phyloP scores from a whole-genome alignment of 2,113 vertebrate species.

The Neotoma lepida region DNA sequence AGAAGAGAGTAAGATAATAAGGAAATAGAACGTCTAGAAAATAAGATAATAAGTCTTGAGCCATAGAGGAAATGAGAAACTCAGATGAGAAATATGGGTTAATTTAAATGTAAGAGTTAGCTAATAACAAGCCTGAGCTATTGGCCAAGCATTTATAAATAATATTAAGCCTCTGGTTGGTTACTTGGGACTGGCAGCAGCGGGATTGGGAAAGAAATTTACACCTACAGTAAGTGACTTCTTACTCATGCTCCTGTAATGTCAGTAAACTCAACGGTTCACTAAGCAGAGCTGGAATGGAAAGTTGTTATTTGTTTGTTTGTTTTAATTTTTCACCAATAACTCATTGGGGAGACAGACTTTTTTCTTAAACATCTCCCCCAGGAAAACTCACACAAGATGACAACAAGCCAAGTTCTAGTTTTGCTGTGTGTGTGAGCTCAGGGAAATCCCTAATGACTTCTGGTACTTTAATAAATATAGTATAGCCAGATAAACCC shows the following conservation, averaged over 20 bases:
- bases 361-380: not conserved
- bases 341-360: not conserved
- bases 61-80: too few relatives aligned
- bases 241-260: not conserved
- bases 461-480: not conserved
- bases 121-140: too few relatives aligned
- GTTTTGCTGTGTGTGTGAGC: not conserved
- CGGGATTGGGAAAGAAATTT: too few relatives aligned
- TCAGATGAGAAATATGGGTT: too few relatives aligned
- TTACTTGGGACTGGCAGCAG: too few relatives aligned
- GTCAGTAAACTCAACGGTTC: not conserved
- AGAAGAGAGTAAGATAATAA: too few relatives aligned
- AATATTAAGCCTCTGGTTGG: too few relatives aligned
- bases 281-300: not conserved
- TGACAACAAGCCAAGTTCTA: too few relatives aligned
- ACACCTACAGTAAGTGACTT: not conserved
- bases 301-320: not conserved
- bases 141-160: too few relatives aligned
- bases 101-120: too few relatives aligned
- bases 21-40: too few relatives aligned
- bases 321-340: not conserved
- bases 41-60: too few relatives aligned
- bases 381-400: not conserved
- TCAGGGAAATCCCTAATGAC: not conserved
- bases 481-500: fast-evolving